Conservation (phyloP, 2,113 vertebrate genomes). For the Gambusia holbrooki region DNA sequence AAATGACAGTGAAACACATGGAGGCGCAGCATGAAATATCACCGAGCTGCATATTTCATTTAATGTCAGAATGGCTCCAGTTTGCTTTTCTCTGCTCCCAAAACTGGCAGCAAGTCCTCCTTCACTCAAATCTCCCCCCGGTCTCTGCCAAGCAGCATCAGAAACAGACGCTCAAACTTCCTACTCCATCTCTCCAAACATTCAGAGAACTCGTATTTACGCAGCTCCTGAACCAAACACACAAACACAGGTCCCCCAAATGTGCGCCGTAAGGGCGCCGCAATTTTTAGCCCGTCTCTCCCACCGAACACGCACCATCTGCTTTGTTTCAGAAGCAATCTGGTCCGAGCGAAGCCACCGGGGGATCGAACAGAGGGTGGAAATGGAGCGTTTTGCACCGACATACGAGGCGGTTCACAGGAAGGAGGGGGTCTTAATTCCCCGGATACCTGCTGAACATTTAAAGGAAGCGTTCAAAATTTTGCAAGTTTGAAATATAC, state of each 20-base stretch:
- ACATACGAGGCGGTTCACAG: constrained; percentile 74
- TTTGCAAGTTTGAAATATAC: constrained; percentile 4
- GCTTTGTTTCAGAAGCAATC: constrained; percentile 81
- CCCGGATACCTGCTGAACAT: constrained; percentile 26
- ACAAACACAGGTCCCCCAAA: constrained; percentile 68
- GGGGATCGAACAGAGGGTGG: constrained; percentile 73
- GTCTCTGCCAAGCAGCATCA: constrained; percentile 59
- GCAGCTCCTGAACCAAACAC: constrained; percentile 53
- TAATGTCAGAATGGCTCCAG: constrained; percentile 61
- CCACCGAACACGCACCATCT: constrained; percentile 79
- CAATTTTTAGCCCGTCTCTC: constrained; percentile 77
- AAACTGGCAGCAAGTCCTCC: constrained; percentile 51
- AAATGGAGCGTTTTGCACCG: constrained; percentile 54
- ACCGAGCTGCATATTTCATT: constrained; percentile 53
- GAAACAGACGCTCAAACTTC: constrained; percentile 76
- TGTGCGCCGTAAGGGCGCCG: constrained; percentile 61
- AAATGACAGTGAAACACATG: constrained; percentile 70
- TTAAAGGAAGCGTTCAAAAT: constrained; percentile 9
- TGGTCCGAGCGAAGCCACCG: constrained; percentile 70
- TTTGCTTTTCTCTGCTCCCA: constrained; percentile 50
- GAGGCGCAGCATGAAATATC: constrained; percentile 65
- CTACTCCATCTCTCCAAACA: constrained; percentile 61
- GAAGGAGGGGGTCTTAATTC: constrained; percentile 33
- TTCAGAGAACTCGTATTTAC: constrained; percentile 70
- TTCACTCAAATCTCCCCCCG: neutral